Percentiles rank a stretch among this genome's conserved stretches.
These are phyloP conservation scores for Emys orbicularis DNA, from an alignment of 2,797 vertebrate genomes.

Conservation along the genomic window DNA sequence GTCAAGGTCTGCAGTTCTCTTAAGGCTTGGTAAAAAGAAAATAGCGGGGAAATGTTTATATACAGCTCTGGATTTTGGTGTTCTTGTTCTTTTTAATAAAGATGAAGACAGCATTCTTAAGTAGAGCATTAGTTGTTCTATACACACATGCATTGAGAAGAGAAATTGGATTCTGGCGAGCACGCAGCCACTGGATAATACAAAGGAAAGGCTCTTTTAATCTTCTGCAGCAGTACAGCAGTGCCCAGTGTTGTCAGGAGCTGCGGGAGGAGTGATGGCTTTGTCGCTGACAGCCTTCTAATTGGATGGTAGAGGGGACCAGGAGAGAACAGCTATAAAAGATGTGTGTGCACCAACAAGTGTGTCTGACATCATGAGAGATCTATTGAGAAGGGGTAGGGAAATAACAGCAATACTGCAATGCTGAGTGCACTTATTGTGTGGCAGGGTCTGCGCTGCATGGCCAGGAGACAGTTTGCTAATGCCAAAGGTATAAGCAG, in stretches of 20 bases:
- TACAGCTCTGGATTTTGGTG: not conserved
- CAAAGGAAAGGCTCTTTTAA: conserved; percentile 52
- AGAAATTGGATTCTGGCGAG: conserved; percentile 55
- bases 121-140: conserved; percentile 47
- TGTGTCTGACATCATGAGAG: conserved; percentile 50
- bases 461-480: not conserved
- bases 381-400: conserved; percentile 4
- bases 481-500: not conserved
- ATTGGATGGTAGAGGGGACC: conserved; percentile 67
- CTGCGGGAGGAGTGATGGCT: conserved; percentile 72
- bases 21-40: not conserved
- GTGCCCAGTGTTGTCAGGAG: conserved; percentile 61
- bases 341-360: conserved; percentile 66
- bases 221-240: conserved; percentile 40
- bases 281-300: conserved; percentile 77
- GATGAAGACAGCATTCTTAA: conserved; percentile 2
- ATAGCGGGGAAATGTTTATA: not conserved
- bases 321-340: conserved; percentile 66
- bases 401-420: conserved; percentile 3
- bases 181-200: not conserved
- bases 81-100: not conserved
- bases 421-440: not conserved
- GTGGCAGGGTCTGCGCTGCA: not conserved
- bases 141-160: conserved; percentile 22
- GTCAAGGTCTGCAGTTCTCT: not conserved